Base-by-base conservation (phyloP, 2,888 invertebrate species). In the Chloroclystis v-ata region DNA sequence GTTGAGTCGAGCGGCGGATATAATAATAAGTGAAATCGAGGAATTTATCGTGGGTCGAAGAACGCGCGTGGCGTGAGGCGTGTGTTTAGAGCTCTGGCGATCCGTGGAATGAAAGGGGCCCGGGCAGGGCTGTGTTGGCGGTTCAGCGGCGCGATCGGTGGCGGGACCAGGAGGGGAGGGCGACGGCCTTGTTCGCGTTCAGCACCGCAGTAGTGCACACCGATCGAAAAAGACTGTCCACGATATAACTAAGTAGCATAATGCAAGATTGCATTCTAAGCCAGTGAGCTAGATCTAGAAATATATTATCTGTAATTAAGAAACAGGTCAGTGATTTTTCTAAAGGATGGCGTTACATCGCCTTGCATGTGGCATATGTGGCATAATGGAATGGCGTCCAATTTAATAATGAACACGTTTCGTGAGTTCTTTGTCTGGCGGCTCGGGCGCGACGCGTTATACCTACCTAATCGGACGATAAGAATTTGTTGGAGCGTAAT, bases 271-370 rank as follows among this genome's bases (percentile, higher is more conserved):
- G 55, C 62, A 71, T 77, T 24, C 72, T 56, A 59, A 60, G 64
- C 55, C 60, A 52, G 60, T 63, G 67, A 69, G 66, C 49, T 62
- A 56, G 60, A 62, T 65, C 57, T 66, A 70, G 52, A 54, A 59
- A 57, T 61, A 54, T 56, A 47, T 53, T 4, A 56, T 35, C 57
- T 43, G 56, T 55, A 50, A 40, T 43, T 50, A 52, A 57, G 56
- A 50, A 62, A 65, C 68, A 81, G 81, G 81, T 81, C 74, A 81
- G 81, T 81, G 72, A 55, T 65, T 65, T 63, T 52, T 52, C 54
- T 58, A 48, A 57, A 41, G 44, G 11, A 11, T 24, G 11, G 20
- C 20, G 11, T 20, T 35, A 16, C 6, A 10, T 20, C 20, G 35
- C 6, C 35, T 10, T 24, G 35, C 35, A 35, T 35, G 35, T 10